These are phyloP conservation scores for Sylvia borin DNA, from an alignment of 2,797 vertebrate genomes.

Conservation along the genomic window DNA sequence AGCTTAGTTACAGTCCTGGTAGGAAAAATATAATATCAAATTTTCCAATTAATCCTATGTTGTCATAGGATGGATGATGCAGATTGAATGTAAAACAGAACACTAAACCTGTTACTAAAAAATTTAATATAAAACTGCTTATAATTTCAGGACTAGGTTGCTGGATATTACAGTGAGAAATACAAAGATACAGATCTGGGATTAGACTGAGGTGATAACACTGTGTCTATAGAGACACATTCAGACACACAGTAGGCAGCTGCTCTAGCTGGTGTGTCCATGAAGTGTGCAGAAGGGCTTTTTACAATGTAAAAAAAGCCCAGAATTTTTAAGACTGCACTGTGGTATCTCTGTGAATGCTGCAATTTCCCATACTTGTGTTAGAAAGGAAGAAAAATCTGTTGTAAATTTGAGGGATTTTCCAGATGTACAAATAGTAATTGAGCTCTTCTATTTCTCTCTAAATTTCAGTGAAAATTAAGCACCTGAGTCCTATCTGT, in stretches of 20 bases:
- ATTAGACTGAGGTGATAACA: not conserved
- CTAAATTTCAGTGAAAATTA: not conserved
- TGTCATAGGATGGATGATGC: not conserved
- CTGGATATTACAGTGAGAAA: not conserved
- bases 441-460: not conserved
- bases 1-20: not conserved
- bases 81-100: not conserved
- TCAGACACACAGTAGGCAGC: not conserved
- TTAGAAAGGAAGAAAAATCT: not conserved
- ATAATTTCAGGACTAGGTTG: not conserved
- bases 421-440: not conserved
- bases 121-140: not conserved
- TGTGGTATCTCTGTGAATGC: not conserved
- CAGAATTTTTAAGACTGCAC: not conserved
- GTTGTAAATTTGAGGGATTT: not conserved
- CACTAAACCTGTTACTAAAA: not conserved
- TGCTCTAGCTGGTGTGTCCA: not conserved
- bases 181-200: not conserved
- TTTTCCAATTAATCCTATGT: not conserved
- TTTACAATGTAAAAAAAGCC: not conserved
- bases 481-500: not conserved
- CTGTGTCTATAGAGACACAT: not conserved
- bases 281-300: not conserved
- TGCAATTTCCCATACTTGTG: not conserved
- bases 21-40: not conserved